phyloP scores from a whole-genome alignment of 1,140 invertebrate genomes.

The Drosophila albomicans region DNA sequence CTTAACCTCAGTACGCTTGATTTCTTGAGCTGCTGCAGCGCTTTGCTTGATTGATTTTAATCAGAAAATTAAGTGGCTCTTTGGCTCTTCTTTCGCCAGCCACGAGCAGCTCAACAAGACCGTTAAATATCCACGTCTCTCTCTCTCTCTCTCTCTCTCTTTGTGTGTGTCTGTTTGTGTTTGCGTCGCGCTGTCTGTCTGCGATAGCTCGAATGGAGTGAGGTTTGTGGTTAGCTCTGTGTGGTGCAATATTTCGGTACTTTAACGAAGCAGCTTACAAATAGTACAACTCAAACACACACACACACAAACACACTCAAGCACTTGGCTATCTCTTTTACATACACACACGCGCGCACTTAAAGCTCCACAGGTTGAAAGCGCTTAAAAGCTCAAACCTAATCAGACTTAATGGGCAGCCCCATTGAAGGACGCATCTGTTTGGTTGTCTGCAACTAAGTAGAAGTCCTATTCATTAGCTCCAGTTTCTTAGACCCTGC shows the following conservation, averaged over 20 bases:
- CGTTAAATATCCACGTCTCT: background rate
- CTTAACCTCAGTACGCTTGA: constrained; percentile 24
- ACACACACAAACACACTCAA: background rate
- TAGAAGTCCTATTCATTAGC: background rate
- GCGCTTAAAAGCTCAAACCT: background rate
- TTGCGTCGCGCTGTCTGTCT: background rate
- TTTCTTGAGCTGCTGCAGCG: constrained; percentile 48
- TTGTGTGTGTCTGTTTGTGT: background rate
- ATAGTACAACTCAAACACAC: background rate
- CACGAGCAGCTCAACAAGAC: constrained; percentile 3
- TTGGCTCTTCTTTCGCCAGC: constrained; percentile 27
- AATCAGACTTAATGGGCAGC: constrained; percentile 6
- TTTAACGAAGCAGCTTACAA: background rate
- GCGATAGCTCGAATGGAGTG: background rate
- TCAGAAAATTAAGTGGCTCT: constrained; percentile 80
- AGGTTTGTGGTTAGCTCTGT: background rate
- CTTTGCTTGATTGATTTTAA: constrained; percentile 78
- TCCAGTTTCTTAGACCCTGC: constrained; percentile 1
- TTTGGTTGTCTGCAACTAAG: background rate
- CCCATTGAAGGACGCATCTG: background rate
- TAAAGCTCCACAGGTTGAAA: constrained; percentile 16
- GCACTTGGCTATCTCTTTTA: background rate
- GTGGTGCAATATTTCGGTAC: background rate
- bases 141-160: background rate
- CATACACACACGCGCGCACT: background rate